Evolutionary conservation across 1,140 invertebrate genomes (phyloP), one percentile per base, ranked within the genome.

Genomic region (Gyrodactylus salaris): DNA sequence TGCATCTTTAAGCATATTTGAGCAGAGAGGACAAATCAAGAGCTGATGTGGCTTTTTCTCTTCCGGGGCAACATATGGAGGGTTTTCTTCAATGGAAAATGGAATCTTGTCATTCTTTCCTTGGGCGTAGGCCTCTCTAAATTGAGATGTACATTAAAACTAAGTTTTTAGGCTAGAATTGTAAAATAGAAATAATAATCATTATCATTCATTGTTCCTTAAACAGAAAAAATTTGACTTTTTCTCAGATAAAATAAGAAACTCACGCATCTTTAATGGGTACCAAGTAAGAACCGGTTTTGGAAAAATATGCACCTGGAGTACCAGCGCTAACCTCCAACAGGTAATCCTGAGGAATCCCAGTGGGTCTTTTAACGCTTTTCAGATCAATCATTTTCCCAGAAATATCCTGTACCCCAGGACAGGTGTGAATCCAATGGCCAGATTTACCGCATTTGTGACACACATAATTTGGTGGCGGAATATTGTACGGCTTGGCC

Each of bases 391-490:
- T 22, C 23, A 68, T 22, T 23, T 26, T 21, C 20, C 72, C 72
- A 26, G 21, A 22, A 23, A 20, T 21, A 69, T 73, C 72, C 20
- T 23, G 34, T 22, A 73, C 21, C 1, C 72, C 72, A 23, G 72
- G 72, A 73, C 72, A 73, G 20, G 27, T 23, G 26, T 69, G 72
- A 69, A 69, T 69, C 72, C 72, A 73, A 69, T 73, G 72, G 26
- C 72, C 72, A 68, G n/a, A 20, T 69, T 73, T 20, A 22, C 26
- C 21, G 21, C 72, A 73, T 68, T 69, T 68, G 21, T 73, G 21
- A 21, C 72, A 73, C n/a, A 23, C 22, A 69, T 73, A 73, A 69
- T n/a, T 23, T 24, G 72, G 21, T 1, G 72, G 72, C 26, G 72
- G 72, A 70, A 68, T 27, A 20, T 26, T 20, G 23, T 68, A 68